Evolutionary conservation across 2,888 invertebrate genomes (phyloP), one percentile per base, ranked within the genome.

Genomic region (Pollenia griseotomentosa): DNA sequence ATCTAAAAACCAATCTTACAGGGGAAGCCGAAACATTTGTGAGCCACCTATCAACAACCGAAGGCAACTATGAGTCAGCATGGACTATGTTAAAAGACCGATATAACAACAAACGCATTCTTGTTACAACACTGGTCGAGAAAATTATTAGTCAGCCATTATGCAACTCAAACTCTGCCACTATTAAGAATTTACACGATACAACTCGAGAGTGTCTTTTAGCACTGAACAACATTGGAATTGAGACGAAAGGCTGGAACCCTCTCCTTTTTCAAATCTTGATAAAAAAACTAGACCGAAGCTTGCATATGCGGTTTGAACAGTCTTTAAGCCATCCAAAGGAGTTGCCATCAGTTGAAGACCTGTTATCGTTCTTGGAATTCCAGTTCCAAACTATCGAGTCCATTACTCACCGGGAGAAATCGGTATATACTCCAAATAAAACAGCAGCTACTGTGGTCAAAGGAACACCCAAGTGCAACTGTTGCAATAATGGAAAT

Each of bases 1-100:
- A 65, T 53, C 63, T 65, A 4, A 75, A 75, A 40, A 8, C 33
- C 16, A 63, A 48, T 61, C 40, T 75, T n/a, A 75, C 63, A 46
- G 63, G 75, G 12, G 75, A 75, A 63, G 63, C 75, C 4, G 63
- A 75, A 63, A 75, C 40, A 48, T n/a, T 75, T 4, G 51, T 75
- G 7, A 57, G 75, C 14, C 46, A 75, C 14, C 12, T 75, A 9
- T 61, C 40, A 51, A 51, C 51, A 12, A 63, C 75, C 6, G 33
- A 59, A 14, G 51, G 12, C 33, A 75, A 75, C 33, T 75, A 75
- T 33, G 33, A 75, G 8, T 51, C 51, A 46, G 75, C 63, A 48
- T 48, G 75, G 75, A 63, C 48, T 1, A 63, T 63, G 23, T 53
- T 68, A 8, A 53, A 55, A 23, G 59, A 78, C 14, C 42, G 57